These are phyloP conservation scores for Heterotis niloticus DNA, from an alignment of 2,113 vertebrate genomes.

Conservation along the genomic window DNA sequence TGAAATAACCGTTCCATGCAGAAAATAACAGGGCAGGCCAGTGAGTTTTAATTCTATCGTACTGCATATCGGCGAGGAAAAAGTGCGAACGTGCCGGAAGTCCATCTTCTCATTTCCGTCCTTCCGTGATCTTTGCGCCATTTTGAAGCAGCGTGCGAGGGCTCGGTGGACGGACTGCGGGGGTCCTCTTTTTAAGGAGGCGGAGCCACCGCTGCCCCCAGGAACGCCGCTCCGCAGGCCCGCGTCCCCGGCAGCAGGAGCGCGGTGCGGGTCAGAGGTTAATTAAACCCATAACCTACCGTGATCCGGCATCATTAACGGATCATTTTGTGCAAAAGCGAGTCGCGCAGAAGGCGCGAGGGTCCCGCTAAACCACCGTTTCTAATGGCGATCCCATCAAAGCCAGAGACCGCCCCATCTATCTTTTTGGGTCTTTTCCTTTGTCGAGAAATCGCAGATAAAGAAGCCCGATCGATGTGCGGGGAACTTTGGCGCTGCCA, in stretches of 20 bases:
- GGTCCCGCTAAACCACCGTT: conserved; percentile 50
- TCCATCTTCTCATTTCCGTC: too few relatives aligned
- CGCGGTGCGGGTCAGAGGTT: conserved; percentile 67
- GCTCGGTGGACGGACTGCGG: too few relatives aligned
- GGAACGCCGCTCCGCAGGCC: conserved; percentile 31
- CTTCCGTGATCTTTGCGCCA: too few relatives aligned
- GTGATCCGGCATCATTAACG: conserved; percentile 69
- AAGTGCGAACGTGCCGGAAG: too few relatives aligned
- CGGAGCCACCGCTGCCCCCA: too few relatives aligned
- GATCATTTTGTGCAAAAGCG: conserved; percentile 61
- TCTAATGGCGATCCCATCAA: too few relatives aligned
- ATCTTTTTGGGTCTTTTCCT: conserved; percentile 22
- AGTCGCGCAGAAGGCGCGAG: conserved; percentile 55
- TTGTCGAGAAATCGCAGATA: conserved; percentile 63
- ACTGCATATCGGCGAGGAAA: too few relatives aligned
- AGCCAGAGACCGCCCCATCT: conserved; percentile 44
- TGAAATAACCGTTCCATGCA: too few relatives aligned
- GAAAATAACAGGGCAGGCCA: too few relatives aligned
- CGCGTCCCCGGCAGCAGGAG: conserved; percentile 58
- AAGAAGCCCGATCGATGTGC: conserved; percentile 55
- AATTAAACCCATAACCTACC: conserved; percentile 69
- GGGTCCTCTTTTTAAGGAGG: too few relatives aligned
- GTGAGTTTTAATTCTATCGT: too few relatives aligned
- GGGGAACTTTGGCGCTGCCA: conserved; percentile 50
- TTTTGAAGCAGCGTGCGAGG: too few relatives aligned